Evolutionary conservation across 2,888 invertebrate species (phyloP).

Genomic region (Hoplodrina blanda): DNA sequence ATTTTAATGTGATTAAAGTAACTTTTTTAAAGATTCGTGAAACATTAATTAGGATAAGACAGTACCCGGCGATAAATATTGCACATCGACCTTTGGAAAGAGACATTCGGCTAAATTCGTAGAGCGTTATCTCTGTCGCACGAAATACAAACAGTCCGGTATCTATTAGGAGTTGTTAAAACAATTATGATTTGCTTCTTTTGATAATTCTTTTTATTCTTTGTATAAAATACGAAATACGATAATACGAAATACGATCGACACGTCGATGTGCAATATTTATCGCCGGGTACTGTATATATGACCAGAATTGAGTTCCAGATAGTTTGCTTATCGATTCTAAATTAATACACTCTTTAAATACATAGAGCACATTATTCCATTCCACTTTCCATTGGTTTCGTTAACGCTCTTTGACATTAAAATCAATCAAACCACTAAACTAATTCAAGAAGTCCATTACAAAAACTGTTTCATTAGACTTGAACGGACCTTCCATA

Average conservation of each 20-base stretch:
- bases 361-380: neutral
- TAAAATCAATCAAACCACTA: constrained; percentile 48
- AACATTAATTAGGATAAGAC: neutral
- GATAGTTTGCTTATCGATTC: neutral
- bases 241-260: no score
- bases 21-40: neutral
- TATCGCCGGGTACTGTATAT: no score
- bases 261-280: no score
- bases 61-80: no score
- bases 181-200: no score
- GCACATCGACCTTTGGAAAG: no score
- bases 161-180: no score
- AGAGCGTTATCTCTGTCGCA: no score
- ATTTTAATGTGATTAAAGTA: constrained; percentile 13
- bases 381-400: constrained; percentile 1
- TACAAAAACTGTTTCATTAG: constrained; percentile 60
- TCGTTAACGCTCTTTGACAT: constrained; percentile 20
- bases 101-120: no score
- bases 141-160: no score
- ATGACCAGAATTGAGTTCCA: neutral
- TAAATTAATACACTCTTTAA: neutral
- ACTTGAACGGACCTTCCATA: constrained; percentile 57
- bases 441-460: constrained; percentile 49
- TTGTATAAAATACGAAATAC: no score
- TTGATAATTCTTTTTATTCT: no score